Evolutionary conservation across 2,888 invertebrate genomes (phyloP).

Genomic region (Drosophila lacicola): DNA sequence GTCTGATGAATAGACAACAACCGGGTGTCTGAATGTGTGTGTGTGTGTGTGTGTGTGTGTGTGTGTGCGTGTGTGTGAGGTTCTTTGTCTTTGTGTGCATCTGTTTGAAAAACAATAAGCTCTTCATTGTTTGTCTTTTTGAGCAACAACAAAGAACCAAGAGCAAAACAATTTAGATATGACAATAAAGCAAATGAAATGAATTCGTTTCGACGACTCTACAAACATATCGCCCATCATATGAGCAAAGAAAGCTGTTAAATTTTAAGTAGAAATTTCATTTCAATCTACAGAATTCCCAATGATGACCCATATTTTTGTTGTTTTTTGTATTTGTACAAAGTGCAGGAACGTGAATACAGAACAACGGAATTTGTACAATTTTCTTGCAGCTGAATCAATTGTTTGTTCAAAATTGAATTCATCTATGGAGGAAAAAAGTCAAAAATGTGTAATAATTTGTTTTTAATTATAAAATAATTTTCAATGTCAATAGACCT

Average conservation of each 20-base stretch:
- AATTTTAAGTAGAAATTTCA: slow-evolving; percentile 37
- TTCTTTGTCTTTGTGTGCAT: slow-evolving; percentile 48
- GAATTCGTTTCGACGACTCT: slow-evolving; percentile 42
- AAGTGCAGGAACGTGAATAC: background rate
- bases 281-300: slow-evolving; percentile 8
- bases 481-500: too few species aligned
- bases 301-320: slow-evolving; percentile 6
- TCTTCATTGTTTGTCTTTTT: slow-evolving; percentile 70
- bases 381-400: slow-evolving; percentile 47
- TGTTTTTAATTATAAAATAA: too few species aligned
- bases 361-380: slow-evolving; percentile 8
- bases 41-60: background rate
- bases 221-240: slow-evolving; percentile 26
- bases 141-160: slow-evolving; percentile 68
- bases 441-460: too few species aligned
- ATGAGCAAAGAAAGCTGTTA: slow-evolving; percentile 46
- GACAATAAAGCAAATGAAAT: slow-evolving; percentile 64
- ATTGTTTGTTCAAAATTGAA: slow-evolving; percentile 7
- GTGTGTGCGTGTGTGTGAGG: slow-evolving; percentile 13
- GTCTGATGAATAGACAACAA: slow-evolving; percentile 56
- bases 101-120: slow-evolving; percentile 65
- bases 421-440: too few species aligned
- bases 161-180: slow-evolving; percentile 67
- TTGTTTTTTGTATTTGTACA: slow-evolving; percentile 12
- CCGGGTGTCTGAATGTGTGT: background rate